Evolutionary conservation across 1,140 invertebrate species (phyloP), one percentile per base, ranked within the genome.

Genomic region (Trichomalopsis sarcophagae): DNA sequence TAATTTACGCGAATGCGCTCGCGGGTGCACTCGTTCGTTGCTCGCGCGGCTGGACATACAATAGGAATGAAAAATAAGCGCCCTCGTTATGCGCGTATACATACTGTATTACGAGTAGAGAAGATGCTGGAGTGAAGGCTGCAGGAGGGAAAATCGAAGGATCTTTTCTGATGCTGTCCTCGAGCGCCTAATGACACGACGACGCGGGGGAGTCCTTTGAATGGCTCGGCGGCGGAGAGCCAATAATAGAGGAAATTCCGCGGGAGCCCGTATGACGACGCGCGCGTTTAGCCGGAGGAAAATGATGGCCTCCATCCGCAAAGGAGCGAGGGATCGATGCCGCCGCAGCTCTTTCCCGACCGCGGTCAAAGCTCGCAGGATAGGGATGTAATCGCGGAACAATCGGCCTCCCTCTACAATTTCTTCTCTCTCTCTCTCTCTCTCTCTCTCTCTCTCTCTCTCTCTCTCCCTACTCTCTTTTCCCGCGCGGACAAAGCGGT

Each of bases 301-400:
- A 62, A 62, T 55, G 50, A 55, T 55, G 14, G 50, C 17, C 55
- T 62, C 17, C 55, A 62, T 62, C 55, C 55, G 55, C 55, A 62
- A 62, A 62, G 55, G 55, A 62, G 55, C 27, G 27, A n/a, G 55
- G 21, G 55, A 62, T 62, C 55, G 55, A 62, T 62, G 55, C 55
- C 21, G 55, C 44, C 44, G 47, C 55, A n/a, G 55, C 55, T 62
- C 55, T 62, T 62, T 62, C 55, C 40, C 21, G 6, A 62, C 55
- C 55, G 55, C 55, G 55, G 55, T 62, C 55, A 62, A 62, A 62
- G 55, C 55, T 62, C 55, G 17, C 14, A 21, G 33, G 17, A 27
- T 27, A 27, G 55, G 55, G 33, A 11, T 40, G 73, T 75, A 75
- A 75, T 75, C 73, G 73, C 73, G 27, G 73, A 40, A 75, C 73